Conservation (phyloP, 1,140 invertebrate species). For the Brachionus sp. region DNA sequence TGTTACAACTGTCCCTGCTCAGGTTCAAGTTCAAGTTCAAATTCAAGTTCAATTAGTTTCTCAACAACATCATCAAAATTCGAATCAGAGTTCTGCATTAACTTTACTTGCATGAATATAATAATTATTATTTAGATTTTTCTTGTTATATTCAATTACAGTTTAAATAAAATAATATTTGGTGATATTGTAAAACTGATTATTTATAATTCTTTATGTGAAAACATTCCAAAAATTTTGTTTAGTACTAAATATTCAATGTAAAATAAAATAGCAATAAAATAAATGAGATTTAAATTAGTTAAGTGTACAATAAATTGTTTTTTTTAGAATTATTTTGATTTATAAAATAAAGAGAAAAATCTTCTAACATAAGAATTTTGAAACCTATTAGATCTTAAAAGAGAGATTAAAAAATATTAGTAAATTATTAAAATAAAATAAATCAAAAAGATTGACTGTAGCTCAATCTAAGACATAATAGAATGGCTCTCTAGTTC, state of each 20-base stretch:
- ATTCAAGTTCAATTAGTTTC: slow-evolving; percentile 4
- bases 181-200: background rate
- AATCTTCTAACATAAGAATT: too few relatives aligned
- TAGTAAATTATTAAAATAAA: too few relatives aligned
- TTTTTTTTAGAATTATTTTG: too few relatives aligned
- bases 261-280: too few relatives aligned
- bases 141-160: background rate
- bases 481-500: too few relatives aligned
- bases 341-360: too few relatives aligned
- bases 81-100: slow-evolving; percentile 16
- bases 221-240: background rate
- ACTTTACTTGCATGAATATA: slow-evolving; percentile 13
- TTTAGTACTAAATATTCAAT: background rate
- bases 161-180: slow-evolving; percentile 4
- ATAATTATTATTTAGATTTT: background rate
- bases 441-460: too few relatives aligned
- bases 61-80: slow-evolving; percentile 33
- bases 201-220: background rate
- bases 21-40: slow-evolving; percentile 45
- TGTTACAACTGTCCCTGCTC: slow-evolving; percentile 33
- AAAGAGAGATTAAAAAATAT: too few relatives aligned
- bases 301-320: too few relatives aligned
- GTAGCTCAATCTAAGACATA: too few relatives aligned
- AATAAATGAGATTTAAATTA: too few relatives aligned
- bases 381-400: too few relatives aligned